Conservation (phyloP, 2,113 vertebrate genomes). For the Oryctolagus cuniculus region DNA sequence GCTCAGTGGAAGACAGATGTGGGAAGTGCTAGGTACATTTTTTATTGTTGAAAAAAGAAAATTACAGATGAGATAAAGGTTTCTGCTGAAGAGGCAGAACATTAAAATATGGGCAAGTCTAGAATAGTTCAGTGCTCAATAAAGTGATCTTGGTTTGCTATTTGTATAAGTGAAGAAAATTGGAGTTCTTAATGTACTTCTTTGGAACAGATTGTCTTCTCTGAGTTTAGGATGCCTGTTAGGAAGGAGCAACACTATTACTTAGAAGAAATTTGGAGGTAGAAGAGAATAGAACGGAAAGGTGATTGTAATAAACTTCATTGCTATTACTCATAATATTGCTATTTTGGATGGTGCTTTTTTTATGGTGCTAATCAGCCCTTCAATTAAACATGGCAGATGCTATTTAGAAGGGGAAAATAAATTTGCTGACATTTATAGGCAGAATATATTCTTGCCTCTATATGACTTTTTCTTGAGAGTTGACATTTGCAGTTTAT, state of each 20-base stretch:
- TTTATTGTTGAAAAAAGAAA: constrained; percentile 30
- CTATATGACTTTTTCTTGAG: not conserved
- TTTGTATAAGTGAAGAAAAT: not conserved
- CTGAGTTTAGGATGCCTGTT: not conserved
- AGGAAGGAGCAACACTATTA: not conserved
- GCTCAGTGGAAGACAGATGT: not conserved
- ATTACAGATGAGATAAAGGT: not conserved
- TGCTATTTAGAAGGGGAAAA: constrained; percentile 48
- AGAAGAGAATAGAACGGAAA: not conserved
- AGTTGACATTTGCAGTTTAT: constrained; percentile 54
- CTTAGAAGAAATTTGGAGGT: not conserved
- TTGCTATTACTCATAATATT: not conserved
- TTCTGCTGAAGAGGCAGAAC: not conserved
- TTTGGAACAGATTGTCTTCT: not conserved
- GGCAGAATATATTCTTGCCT: not conserved
- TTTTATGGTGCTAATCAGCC: not conserved
- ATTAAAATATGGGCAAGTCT: not conserved
- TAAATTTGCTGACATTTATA: constrained; percentile 25
- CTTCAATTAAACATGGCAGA: constrained; percentile 9
- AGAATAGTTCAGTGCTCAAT: not conserved
- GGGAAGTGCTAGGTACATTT: not conserved
- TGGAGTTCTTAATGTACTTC: not conserved
- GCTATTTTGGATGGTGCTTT: not conserved
- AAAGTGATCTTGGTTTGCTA: not conserved
- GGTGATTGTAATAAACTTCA: not conserved